Percentiles rank a stretch among this genome's conserved stretches.
These are phyloP conservation scores for Harpegnathos saltator DNA, from an alignment of 1,140 invertebrate genomes.

Conservation along the genomic window DNA sequence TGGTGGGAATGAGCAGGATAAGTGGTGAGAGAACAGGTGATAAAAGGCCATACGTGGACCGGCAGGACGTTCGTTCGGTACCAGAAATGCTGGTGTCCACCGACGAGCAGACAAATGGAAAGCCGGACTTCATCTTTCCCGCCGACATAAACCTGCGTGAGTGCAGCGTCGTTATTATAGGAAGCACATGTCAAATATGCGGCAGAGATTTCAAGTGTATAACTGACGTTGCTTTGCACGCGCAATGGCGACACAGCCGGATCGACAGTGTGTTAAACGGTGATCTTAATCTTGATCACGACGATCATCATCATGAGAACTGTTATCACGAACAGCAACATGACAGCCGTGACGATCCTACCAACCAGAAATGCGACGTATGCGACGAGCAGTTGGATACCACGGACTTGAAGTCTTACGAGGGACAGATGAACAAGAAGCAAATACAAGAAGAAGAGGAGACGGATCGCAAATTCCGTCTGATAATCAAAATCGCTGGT, in stretches of 20 bases:
- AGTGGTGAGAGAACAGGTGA: no score
- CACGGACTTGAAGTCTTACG: neutral
- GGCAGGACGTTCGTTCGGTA: neutral
- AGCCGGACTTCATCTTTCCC: slow-evolving; percentile 7
- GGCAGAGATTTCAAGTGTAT: slow-evolving; percentile 72
- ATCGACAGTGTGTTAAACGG: neutral
- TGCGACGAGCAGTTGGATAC: neutral
- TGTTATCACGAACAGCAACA: no score
- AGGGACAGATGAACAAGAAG: neutral
- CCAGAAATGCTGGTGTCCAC: neutral
- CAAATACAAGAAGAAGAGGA: slow-evolving; percentile 47
- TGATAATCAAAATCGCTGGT: slow-evolving; percentile 69
- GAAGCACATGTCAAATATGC: slow-evolving; percentile 70
- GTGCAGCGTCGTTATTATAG: slow-evolving; percentile 72
- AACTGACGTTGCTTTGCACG: slow-evolving; percentile 66
- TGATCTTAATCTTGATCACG: neutral
- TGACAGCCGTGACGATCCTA: no score
- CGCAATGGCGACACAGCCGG: slow-evolving; percentile 7
- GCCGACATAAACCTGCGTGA: slow-evolving; percentile 54
- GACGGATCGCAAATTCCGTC: slow-evolving; percentile 4
- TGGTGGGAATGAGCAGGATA: no score
- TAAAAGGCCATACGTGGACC: no score
- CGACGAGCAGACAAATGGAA: neutral
- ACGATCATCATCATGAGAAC: no score
- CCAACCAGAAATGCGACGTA: neutral